Evolutionary conservation across 2,888 invertebrate species (phyloP).

Genomic region (Tenodera sinensis): DNA sequence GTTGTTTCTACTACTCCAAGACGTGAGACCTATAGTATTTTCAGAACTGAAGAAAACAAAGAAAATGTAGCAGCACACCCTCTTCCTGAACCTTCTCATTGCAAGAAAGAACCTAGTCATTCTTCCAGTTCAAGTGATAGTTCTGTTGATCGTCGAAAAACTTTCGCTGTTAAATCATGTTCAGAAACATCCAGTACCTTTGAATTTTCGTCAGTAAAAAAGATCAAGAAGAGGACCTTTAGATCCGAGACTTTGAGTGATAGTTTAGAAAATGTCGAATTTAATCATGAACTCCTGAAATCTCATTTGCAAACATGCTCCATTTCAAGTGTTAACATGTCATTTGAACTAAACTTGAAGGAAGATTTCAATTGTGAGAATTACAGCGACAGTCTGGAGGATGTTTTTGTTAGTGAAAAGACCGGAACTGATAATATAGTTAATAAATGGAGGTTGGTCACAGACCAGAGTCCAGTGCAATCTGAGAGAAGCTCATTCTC

Average conservation of each 20-base stretch:
- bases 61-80: not conserved
- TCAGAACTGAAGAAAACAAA: not conserved
- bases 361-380: not conserved
- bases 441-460: not conserved
- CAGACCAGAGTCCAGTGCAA: not conserved
- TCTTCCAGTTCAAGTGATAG: not conserved
- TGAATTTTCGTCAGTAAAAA: not conserved
- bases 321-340: not conserved
- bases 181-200: not conserved
- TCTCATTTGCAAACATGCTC: not conserved
- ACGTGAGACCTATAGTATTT: constrained; percentile 11
- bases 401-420: not conserved
- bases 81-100: not conserved
- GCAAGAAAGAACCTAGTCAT: not conserved
- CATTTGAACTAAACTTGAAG: not conserved
- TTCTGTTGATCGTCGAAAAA: constrained; percentile 54
- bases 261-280: not conserved
- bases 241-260: not conserved
- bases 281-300: not conserved
- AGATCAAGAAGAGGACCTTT: not conserved
- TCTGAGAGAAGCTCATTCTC: not conserved
- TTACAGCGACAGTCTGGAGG: not conserved
- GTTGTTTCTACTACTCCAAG: constrained; percentile 2
- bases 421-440: not conserved
- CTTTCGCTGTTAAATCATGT: constrained; percentile 60